Conservation (phyloP, 1,140 invertebrate species). For the Papilio machaon region DNA sequence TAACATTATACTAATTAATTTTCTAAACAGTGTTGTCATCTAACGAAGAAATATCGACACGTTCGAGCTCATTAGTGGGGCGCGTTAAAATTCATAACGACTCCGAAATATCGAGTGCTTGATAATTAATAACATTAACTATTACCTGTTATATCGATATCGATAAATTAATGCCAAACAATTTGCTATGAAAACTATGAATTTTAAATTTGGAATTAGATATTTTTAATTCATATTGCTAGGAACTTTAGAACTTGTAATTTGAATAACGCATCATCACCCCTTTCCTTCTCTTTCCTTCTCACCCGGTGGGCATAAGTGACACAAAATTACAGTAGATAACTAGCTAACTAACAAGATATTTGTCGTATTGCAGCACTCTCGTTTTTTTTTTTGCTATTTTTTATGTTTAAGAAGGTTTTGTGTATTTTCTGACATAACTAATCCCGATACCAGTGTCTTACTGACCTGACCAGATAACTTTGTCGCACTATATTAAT, state of each 20-base stretch:
- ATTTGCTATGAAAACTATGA: not conserved
- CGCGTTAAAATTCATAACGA: slow-evolving; percentile 71
- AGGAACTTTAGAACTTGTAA: not conserved
- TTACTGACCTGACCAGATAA: no score
- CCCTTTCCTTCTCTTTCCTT: no score
- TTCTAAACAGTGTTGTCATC: slow-evolving; percentile 51
- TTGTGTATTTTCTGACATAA: no score
- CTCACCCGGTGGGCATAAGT: no score
- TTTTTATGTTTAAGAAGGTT: no score
- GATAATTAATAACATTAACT: slow-evolving; percentile 68
- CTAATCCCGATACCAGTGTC: no score
- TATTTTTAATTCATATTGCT: not conserved
- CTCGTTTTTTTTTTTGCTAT: no score
- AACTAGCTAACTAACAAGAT: no score
- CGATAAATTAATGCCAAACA: slow-evolving; percentile 4
- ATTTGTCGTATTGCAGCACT: no score
- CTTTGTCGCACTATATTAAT: no score
- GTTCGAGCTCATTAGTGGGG: slow-evolving; percentile 58
- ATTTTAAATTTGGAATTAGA: slow-evolving; percentile 16
- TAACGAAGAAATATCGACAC: slow-evolving; percentile 67
- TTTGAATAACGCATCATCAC: not conserved
- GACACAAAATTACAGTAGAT: no score
- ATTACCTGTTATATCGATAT: slow-evolving; percentile 39
- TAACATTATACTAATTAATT: slow-evolving; percentile 55
- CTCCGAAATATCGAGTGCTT: slow-evolving; percentile 55